Conservation (phyloP, 2,797 vertebrate species). For the Yasuhikotakia modesta region DNA sequence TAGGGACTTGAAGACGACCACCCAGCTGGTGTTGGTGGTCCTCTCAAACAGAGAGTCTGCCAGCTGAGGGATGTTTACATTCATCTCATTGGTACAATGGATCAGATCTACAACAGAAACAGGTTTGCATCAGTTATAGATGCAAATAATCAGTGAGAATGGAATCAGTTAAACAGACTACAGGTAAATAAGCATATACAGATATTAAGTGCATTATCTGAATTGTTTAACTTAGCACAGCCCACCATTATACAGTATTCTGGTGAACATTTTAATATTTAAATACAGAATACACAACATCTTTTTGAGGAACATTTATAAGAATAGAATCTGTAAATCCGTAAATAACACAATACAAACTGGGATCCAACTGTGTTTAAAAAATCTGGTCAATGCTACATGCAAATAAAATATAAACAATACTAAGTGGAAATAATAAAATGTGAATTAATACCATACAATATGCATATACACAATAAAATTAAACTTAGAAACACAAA, state of each 20-base stretch:
- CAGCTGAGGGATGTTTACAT: slow-evolving; percentile 98
- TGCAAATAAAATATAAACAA: not conserved
- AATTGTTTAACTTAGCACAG: slow-evolving; percentile 10
- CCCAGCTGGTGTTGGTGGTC: slow-evolving; percentile 98
- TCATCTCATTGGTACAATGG: slow-evolving; percentile 99
- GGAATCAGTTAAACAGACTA: not conserved
- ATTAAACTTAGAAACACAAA: not conserved
- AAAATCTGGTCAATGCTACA: not conserved
- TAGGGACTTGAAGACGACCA: slow-evolving; percentile 98
- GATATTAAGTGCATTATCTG: slow-evolving; percentile 6
- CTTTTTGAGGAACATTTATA: too few relatives aligned
- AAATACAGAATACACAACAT: too few relatives aligned
- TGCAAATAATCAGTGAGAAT: slow-evolving; percentile 8
- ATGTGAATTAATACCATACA: not conserved
- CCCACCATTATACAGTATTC: too few relatives aligned
- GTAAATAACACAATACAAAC: not conserved
- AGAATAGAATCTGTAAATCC: slow-evolving; percentile 8
- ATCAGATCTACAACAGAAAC: slow-evolving; percentile 82
- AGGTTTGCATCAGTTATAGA: not conserved
- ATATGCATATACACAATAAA: not conserved
- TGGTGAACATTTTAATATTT: too few relatives aligned
- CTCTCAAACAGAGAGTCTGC: slow-evolving; percentile 97
- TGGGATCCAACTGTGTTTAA: too few relatives aligned
- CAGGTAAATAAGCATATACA: not conserved
- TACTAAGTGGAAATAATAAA: not conserved